Conservation (phyloP, 1,140 invertebrate genomes). For the Hycleus cichorii region DNA sequence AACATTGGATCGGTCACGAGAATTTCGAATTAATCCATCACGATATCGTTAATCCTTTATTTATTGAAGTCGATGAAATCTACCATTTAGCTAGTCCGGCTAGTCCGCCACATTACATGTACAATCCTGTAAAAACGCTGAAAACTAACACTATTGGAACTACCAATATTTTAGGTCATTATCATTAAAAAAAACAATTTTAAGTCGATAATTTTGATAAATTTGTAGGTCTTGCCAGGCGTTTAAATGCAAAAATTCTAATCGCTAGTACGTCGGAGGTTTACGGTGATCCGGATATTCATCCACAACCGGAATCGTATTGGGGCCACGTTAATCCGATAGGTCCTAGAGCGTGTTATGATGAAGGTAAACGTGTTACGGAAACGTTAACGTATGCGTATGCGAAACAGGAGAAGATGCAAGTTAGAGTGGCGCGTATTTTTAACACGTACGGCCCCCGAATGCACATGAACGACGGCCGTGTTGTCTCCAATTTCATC, state of each 20-base stretch:
- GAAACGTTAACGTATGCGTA: constrained; percentile 97
- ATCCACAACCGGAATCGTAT: constrained; percentile 92
- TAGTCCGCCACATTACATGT: constrained; percentile 98
- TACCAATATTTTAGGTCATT: constrained; percentile 93
- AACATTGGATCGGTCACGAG: constrained; percentile 97
- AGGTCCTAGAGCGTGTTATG: constrained; percentile 94
- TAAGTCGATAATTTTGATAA: constrained; percentile 16
- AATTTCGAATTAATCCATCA: constrained; percentile 99
- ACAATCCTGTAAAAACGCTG: constrained; percentile 99
- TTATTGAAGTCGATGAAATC: constrained; percentile 97
- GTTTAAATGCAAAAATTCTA: constrained; percentile 88
- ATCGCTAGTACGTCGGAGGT: constrained; percentile 98
- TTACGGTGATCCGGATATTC: constrained; percentile 95
- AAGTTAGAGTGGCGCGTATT: constrained; percentile 92
- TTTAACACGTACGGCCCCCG: constrained; percentile 99
- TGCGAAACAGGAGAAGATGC: constrained; percentile 90
- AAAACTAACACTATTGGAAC: constrained; percentile 99
- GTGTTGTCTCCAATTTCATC: constrained; percentile 98
- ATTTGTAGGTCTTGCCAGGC: constrained; percentile 61
- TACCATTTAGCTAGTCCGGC: constrained; percentile 98
- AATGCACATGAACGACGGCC: constrained; percentile 98
- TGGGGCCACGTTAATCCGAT: constrained; percentile 98
- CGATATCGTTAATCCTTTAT: constrained; percentile 97
- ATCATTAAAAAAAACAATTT: neutral
- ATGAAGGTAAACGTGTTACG: constrained; percentile 96